Evolutionary conservation across 2,113 vertebrate genomes (phyloP), one percentile per base, ranked within the genome.

Genomic region (Puma concolor): DNA sequence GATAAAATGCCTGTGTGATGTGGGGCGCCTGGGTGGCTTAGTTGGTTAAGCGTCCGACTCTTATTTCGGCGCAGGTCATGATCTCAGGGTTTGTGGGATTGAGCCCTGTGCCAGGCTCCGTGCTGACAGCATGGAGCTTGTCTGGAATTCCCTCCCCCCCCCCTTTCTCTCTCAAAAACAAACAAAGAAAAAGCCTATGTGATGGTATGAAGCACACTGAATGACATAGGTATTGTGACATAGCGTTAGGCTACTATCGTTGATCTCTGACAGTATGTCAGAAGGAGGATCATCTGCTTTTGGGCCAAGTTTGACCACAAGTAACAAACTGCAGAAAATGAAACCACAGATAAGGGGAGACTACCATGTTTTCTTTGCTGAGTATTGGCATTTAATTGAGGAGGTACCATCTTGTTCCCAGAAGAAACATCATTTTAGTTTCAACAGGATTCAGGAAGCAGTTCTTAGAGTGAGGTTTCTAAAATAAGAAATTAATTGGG

Each of bases 391-490:
- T 77, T 74, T 91, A 96, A 69, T 54, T 71, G 57, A 97, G 31
- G 48, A 76, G 33, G 52, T 74, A 57, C 48, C 41, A 29, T 92
- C 27, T 93, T 69, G 15, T 96, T 89, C 48, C 27, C 94, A 89
- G 69, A 96, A 92, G 85, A 97, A 92, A 91, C 38, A 94, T 82
- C 57, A 52, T 88, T 97, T 80, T 36, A 94, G 67, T 91, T 94
- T 95, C 63, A 97, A 88, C 67, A 94, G 85, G 31, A 96, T 92
- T 81, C 23, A 77, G 88, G 88, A 97, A 98, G 23, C 48, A 52
- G 44, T 96, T 93, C 67, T 97, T 96, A 83, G 57, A 96, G 94
- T 97, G 96, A 96, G 67, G 38, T 97, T 98, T 97, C 90, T 95
- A 92, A 97, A 96, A 93, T 91, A 95, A 97, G 95, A 91, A 97